phyloP scores from a whole-genome alignment of 2,888 invertebrate genomes.

The Orthosia gothica region DNA sequence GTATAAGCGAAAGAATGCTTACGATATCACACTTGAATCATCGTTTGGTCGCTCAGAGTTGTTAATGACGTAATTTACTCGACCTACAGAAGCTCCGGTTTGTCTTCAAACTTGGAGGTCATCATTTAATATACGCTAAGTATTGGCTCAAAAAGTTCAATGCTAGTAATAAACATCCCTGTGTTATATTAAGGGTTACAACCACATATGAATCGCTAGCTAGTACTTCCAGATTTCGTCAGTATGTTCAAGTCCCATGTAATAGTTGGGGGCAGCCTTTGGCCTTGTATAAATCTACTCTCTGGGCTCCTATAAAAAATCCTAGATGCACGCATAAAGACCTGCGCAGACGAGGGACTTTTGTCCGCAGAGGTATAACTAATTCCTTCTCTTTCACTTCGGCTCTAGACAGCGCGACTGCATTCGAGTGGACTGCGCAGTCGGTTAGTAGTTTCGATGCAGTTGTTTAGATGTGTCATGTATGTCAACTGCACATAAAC shows the following conservation, averaged over 20 bases:
- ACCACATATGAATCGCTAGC: not conserved
- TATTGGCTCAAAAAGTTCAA: not conserved
- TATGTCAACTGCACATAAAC: too few species aligned
- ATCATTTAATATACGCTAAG: conserved; percentile 29
- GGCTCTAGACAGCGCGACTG: too few species aligned
- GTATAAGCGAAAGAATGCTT: conserved; percentile 76
- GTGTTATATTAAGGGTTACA: not conserved
- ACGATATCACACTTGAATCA: conserved; percentile 81
- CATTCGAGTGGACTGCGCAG: too few species aligned
- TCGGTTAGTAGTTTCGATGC: too few species aligned
- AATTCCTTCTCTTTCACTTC: too few species aligned
- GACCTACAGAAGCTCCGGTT: conserved; percentile 84
- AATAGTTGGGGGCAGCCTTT: not conserved
- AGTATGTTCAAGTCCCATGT: not conserved
- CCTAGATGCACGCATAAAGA: not conserved
- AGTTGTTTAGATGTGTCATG: too few species aligned
- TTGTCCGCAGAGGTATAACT: too few species aligned
- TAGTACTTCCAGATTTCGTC: not conserved
- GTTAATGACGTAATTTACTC: conserved; percentile 84
- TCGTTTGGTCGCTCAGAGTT: conserved; percentile 70
- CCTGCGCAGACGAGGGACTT: too few species aligned
- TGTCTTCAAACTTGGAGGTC: conserved; percentile 56
- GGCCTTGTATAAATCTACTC: not conserved
- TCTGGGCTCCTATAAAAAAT: not conserved
- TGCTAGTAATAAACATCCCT: conserved; percentile 1